phyloP scores from a whole-genome alignment of 2,797 vertebrate genomes.

The Cuculus canorus region DNA sequence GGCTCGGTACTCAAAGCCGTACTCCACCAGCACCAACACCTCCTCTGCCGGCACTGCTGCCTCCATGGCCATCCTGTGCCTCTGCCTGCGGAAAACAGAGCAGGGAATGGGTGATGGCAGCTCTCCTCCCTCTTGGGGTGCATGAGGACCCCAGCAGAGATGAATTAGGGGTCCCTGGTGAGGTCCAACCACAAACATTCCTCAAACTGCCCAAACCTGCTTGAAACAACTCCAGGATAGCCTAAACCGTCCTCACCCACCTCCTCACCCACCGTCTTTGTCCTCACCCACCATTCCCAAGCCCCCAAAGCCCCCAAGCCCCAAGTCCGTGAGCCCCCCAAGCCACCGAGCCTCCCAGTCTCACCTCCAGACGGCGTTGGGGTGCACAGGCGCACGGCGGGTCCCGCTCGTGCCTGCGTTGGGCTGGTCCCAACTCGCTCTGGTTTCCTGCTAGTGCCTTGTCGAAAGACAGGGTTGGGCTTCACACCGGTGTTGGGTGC shows the following conservation, averaged over 20 bases:
- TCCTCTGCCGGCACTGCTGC: conserved; percentile 63
- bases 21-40: conserved; percentile 79
- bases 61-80: conserved; percentile 59
- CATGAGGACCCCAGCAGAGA: rapidly evolving
- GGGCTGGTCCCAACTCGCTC: conserved; percentile 42
- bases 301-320: too few relatives aligned
- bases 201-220: background rate
- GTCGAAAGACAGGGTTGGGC: background rate
- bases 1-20: conserved; percentile 78
- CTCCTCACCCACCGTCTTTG: background rate
- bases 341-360: background rate
- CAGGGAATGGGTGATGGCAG: background rate
- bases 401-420: background rate
- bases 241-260: background rate
- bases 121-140: background rate
- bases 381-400: background rate
- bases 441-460: conserved; percentile 26
- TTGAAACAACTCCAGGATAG: background rate
- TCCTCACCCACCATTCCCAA: background rate
- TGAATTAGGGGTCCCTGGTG: rapidly evolving
- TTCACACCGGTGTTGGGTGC: background rate
- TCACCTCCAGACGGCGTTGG: background rate
- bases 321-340: rapidly evolving
- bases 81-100: conserved; percentile 30
- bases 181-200: rapidly evolving